Percentiles rank a stretch among this genome's conserved stretches.
Conservation (phyloP, 2,888 invertebrate genomes). For the Rotaria magnacalcarata region DNA sequence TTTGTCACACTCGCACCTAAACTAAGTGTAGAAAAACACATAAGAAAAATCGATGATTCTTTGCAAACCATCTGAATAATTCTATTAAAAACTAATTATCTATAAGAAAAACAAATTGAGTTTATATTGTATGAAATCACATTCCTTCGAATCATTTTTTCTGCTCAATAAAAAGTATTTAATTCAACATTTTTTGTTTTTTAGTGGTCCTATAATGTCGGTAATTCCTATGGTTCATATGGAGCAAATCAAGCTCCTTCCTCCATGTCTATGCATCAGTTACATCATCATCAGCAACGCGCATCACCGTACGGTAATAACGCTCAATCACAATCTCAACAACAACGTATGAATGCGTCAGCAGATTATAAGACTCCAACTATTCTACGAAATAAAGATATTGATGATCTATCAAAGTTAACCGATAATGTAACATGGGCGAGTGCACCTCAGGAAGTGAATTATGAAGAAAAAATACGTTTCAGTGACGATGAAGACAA, state of each 20-base stretch:
- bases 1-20: too few species aligned
- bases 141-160: too few species aligned
- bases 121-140: too few species aligned
- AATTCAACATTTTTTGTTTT: not conserved
- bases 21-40: too few species aligned
- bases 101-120: too few species aligned
- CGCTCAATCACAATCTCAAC: not conserved
- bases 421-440: conserved; percentile 31
- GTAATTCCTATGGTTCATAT: conserved; percentile 7
- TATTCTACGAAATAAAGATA: conserved; percentile 4
- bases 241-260: not conserved
- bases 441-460: not conserved
- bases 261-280: not conserved
- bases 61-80: too few species aligned
- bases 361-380: conserved; percentile 28
- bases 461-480: conserved; percentile 13
- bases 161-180: too few species aligned
- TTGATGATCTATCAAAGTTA: conserved; percentile 22
- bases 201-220: not conserved
- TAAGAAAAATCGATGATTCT: too few species aligned
- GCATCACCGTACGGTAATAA: not conserved
- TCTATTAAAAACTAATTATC: too few species aligned
- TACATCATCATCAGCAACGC: not conserved
- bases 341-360: not conserved
- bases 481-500: conserved; percentile 36